Base-by-base conservation (phyloP, 2,797 vertebrate genomes). In the Melopsittacus undulatus region DNA sequence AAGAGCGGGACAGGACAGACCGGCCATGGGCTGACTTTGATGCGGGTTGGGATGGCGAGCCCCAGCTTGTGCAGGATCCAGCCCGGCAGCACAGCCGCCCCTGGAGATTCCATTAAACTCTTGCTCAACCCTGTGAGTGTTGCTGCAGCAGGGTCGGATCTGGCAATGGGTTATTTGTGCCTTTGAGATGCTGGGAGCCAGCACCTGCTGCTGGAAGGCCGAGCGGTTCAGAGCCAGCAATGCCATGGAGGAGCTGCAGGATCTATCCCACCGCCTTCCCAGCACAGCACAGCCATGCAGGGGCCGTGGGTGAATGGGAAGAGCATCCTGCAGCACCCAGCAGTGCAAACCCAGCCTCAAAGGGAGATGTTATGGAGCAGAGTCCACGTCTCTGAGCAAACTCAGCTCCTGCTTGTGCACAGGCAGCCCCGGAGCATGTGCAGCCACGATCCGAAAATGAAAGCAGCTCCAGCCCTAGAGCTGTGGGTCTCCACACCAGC, bases 51-150 rank as follows among this genome's bases (percentile, higher is more conserved):
- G 81, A 24, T 2, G 2, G 80, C 89, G 1, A 94, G 95, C 49
- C 81, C 64, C 4, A 6, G 61, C 96, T 94, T 91, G 95, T 5
- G 5, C 68, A 88, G 89, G 79, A 96, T 83, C 89, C 91, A 64
- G 83, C 74, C 74, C 62, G 9, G 56, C 68, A 73, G 85, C 81
- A 18, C 10, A 56, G 67, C 94, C 70, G 1, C 90, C 89, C 91
- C 81, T 2, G 80, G 20, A 91, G 78, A 75, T 68, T 66, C 27
- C 87, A 87, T 87, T 59, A 34, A 74, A 56, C 46, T 83, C 72
- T 85, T 93, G 89, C 92, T 87, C 91, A 95, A 92, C 68, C 72
- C 13, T 26, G 67, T 2, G 7, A 92, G 76, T 3, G 6, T 5
- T 10, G 8, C 61, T 54, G 83, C 1, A 0, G 76, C 7, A 2